Base-by-base conservation (phyloP, 2,888 invertebrate species). In the Lasioglossum malachurum region DNA sequence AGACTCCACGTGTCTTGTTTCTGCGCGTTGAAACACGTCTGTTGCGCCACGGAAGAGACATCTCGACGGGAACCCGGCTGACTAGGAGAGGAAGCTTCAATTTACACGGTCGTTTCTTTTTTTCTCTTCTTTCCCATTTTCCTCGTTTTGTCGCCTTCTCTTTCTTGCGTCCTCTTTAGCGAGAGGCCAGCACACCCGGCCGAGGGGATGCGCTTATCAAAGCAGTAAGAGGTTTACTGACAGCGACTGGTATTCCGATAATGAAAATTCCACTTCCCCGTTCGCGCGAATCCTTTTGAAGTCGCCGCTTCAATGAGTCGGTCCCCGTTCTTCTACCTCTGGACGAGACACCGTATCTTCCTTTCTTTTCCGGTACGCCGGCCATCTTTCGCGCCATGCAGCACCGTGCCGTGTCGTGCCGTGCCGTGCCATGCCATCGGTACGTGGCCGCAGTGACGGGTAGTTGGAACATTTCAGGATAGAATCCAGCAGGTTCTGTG, bases 211-310 rank as follows among this genome's bases (percentile, higher is more conserved):
- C 84, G 84, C 75, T 75, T 88, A 82, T 82, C 69, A 88, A 87
- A 87, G 87, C 82, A 31, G 74, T 78, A 88, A 88, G 84, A 87
- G 88, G 84, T 87, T 87, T 87, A 84, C 87, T 82, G 79, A 82
- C 80, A 82, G 73, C 74, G 82, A 80, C 81, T 78, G 83, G 80
- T 88, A 85, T 88, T 82, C 85, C 87, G 87, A 88, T 88, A 88
- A 88, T 88, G 87, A 87, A 88, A 88, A 88, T 83, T 86, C 86
- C 88, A 84, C 85, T 81, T 83, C 82, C 67, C 78, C 74, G 72
- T 88, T 87, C 86, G 74, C 82, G 81, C 78, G 83, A 74, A 88
- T 88, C 81, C 87, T 88, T 86, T 85, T 88, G 88, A 88, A 83
- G 84, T 78, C 84, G 76, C 69, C 78, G 49, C 81, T 82, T 80